Base-by-base conservation (phyloP, 2,113 vertebrate genomes). In the Spheniscus mendiculus region DNA sequence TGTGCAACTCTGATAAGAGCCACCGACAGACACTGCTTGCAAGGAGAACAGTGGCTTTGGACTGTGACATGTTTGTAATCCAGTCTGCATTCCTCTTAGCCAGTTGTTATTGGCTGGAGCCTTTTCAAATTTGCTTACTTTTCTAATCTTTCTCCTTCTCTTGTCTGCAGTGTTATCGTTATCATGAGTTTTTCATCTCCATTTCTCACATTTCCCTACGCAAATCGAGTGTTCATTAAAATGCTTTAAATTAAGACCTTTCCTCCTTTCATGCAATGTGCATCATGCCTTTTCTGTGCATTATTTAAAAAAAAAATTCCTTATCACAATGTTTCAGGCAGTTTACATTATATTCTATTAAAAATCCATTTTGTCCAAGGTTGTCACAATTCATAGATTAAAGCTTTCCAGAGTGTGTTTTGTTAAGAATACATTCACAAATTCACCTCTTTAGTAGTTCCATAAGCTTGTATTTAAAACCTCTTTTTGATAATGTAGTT, bases 301-400 rank as follows among this genome's bases (percentile, higher is more conserved):
- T 86, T 52, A 63, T 44, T 85, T 67, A 36, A 87, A 95, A 90
- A 56, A n/a, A 32, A 53, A n/a, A n/a, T 19, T 90, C 93, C 98
- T 98, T 98, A 98, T 98, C 98, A 26, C 95, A 96, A n/a, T 79
- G 91, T 94, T 97, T 96, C 98, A 98, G 97, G 97, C 97, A 81
- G 96, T 97, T 96, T 94, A 91, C 78, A 94, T 97, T 97, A 96
- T 93, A 96, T 97, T 98, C 97, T 97, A 97, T 97, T 98, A 98
- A 95, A 96, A 97, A 50, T 85, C 96, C 76, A 93, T 98, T 97
- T 97, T 94, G 94, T 97, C 95, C 96, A 65, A 97, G 92, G 97
- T 97, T 98, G 98, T 98, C 97, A 93, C 92, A 94, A 97, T 96
- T 96, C 94, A 73, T 53, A 98, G 97, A 98, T 96, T 90, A 97